Conservation (phyloP, 1,140 invertebrate genomes). For the Drosophila triauraria region DNA sequence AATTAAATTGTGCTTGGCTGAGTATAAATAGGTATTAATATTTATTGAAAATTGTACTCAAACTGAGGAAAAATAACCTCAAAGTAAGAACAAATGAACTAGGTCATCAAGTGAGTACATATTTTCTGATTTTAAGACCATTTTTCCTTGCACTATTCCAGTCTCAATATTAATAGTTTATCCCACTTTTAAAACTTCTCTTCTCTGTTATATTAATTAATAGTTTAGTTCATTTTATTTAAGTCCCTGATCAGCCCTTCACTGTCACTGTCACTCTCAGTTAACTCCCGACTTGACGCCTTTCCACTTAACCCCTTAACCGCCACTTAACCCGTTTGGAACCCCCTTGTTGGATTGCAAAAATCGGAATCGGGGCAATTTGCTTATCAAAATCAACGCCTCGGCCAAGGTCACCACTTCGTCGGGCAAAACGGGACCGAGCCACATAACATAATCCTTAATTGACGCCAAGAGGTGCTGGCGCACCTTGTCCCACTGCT, state of each 20-base stretch:
- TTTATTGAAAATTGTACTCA: too few species aligned
- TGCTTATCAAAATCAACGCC: slow-evolving; percentile 56
- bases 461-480: slow-evolving; percentile 30
- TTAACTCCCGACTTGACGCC: neutral
- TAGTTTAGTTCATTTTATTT: neutral
- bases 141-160: too few species aligned
- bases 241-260: neutral
- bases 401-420: slow-evolving; percentile 30
- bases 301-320: slow-evolving; percentile 36
- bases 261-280: slow-evolving; percentile 21
- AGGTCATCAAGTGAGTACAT: too few species aligned
- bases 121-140: too few species aligned
- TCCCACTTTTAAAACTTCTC: too few species aligned
- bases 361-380: slow-evolving; percentile 9
- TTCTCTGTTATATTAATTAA: neutral
- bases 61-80: too few species aligned
- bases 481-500: slow-evolving; percentile 36
- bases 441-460: slow-evolving; percentile 63
- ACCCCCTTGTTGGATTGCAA: neutral
- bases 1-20: too few species aligned
- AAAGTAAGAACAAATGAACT: too few species aligned
- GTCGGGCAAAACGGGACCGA: slow-evolving; percentile 22
- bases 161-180: too few species aligned
- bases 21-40: too few species aligned
- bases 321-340: slow-evolving; percentile 39